Conservation (phyloP, 2,113 vertebrate genomes). For the Saccopteryx leptura region DNA sequence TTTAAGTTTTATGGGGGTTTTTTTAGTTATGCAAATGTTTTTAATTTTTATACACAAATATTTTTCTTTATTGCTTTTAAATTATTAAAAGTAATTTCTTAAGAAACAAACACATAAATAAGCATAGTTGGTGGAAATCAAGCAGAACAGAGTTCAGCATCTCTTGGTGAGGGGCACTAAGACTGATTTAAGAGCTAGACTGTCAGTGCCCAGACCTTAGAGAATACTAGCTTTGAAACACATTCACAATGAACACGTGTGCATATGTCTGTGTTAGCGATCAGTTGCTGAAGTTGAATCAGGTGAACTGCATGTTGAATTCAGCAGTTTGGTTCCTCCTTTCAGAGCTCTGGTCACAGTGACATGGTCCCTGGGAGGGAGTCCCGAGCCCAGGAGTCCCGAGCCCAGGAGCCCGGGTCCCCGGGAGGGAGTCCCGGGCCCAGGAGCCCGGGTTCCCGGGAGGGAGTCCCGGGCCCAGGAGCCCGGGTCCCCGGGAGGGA, state of each 20-base stretch:
- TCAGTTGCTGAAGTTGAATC: not conserved
- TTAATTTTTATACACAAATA: slow-evolving; percentile 2
- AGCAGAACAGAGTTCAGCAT: not conserved
- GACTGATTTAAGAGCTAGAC: not conserved
- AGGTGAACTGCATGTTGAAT: too few species aligned
- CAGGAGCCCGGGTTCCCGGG: too few species aligned
- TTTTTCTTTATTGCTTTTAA: slow-evolving; percentile 17
- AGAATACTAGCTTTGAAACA: not conserved
- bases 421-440: not conserved
- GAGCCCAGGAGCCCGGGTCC: too few species aligned
- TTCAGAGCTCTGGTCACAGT: not conserved
- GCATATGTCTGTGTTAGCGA: not conserved
- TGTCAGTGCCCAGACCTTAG: not conserved
- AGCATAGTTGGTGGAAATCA: not conserved
- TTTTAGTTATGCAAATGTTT: not conserved
- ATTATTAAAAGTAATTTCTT: slow-evolving; percentile 34
- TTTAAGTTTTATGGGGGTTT: not conserved
- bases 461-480: not conserved
- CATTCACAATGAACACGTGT: not conserved
- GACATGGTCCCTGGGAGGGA: not conserved
- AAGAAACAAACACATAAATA: not conserved
- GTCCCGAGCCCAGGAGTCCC: too few species aligned
- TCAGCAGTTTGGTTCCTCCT: not conserved
- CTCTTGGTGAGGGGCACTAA: not conserved
- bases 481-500: too few species aligned